Evolutionary conservation across 1,140 invertebrate species (phyloP).

Genomic region (Pogonomyrmex californicus): DNA sequence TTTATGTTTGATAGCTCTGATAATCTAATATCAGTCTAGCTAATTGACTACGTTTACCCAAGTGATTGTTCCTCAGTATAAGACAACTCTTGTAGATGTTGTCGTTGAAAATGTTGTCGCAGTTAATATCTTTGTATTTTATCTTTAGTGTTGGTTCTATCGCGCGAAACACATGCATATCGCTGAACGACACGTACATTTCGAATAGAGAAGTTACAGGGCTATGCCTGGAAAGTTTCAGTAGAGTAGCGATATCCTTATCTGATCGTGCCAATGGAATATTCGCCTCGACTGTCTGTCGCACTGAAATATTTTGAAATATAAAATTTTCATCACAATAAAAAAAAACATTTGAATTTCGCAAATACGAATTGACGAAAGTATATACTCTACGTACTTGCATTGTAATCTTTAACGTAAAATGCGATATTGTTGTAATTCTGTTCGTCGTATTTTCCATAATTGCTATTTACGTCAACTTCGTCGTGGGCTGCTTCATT

Average conservation of each 20-base stretch:
- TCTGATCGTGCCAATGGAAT: conserved; percentile 89
- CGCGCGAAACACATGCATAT: conserved; percentile 90
- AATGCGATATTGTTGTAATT: conserved; percentile 93
- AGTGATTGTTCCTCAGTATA: conserved; percentile 78
- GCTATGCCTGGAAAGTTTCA: conserved; percentile 80
- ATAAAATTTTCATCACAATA: conserved; percentile 13
- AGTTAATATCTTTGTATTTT: conserved; percentile 87
- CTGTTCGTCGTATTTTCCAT: conserved; percentile 93
- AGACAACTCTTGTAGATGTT: conserved; percentile 78
- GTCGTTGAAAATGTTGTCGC: conserved; percentile 73
- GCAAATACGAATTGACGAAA: not conserved
- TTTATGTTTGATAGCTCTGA: conserved; percentile 73
- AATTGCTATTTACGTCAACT: conserved; percentile 92
- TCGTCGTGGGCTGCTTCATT: conserved; percentile 87
- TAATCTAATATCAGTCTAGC: conserved; percentile 86
- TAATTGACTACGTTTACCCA: conserved; percentile 86
- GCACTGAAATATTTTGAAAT: conserved; percentile 85
- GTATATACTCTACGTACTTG: conserved; percentile 86
- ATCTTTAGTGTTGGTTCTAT: conserved; percentile 91
- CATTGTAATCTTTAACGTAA: conserved; percentile 93
- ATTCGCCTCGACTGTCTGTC: conserved; percentile 88
- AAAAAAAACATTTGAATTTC: conserved; percentile 37
- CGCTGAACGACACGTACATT: conserved; percentile 89
- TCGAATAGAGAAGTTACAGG: conserved; percentile 87
- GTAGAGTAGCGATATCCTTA: conserved; percentile 88